Evolutionary conservation across 2,888 invertebrate species (phyloP), one percentile per base, ranked within the genome.

Genomic region (Cantharis rufa): DNA sequence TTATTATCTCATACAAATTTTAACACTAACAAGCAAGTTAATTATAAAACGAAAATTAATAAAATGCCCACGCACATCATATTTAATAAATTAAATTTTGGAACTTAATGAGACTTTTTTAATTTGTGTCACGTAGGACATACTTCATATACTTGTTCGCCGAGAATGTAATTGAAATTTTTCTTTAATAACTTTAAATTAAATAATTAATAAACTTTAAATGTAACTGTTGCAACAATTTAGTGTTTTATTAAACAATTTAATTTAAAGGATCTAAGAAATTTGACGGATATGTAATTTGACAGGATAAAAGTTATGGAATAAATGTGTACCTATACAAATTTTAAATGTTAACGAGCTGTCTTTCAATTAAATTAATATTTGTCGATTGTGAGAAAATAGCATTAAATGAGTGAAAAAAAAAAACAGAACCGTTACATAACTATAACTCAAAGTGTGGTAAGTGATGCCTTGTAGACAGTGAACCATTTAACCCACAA

Each of bases 401-500:
- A 32, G 16, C 32, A 69, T 69, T 69, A 66, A 69, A 16, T 69
- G 32, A 32, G 28, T 4, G 16, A 61, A 70, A 48, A 70, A 70
- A 15, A 32, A 62, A 70, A 70, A n/a, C n/a, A 66, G 27, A 70
- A 73, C 70, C 73, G 76, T 77, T 77, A 73, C 62, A 77, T 77
- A 73, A 73, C 71, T 18, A 77, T 77, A 73, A 70, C 74, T 77
- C 74, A 74, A 69, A 77, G 70, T 69, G 71, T 74, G 74, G 63
- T 74, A 69, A 74, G 72, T 74, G 77, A 74, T 74, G 74, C 71
- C 77, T 77, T 79, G 77, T 76, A 78, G 77, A 77, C 80, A 80
- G 77, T 80, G 80, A 82, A 82, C 82, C 82, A 82, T 83, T 83
- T 83, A 83, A 82, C 83, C 82, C 79, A 73, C 76, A 77, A 77